Percentiles rank a stretch among this genome's conserved stretches.
phyloP scores from a whole-genome alignment of 2,113 vertebrate species.

The Mohoua ochrocephala region DNA sequence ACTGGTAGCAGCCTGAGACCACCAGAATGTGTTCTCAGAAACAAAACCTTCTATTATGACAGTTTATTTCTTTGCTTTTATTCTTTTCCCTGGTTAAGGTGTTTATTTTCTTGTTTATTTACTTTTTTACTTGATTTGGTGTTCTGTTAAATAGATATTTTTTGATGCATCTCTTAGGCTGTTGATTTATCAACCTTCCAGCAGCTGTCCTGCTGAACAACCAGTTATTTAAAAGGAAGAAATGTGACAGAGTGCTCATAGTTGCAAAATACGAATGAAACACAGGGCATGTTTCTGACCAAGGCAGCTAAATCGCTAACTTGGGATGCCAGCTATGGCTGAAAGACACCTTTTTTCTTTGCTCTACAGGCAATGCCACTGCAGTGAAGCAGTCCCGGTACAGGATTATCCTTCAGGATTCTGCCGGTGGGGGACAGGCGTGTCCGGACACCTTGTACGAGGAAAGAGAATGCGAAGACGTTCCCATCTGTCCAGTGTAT shows the following conservation, averaged over 20 bases:
- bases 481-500: slow-evolving; percentile 80
- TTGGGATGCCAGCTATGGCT: not conserved
- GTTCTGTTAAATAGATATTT: not conserved
- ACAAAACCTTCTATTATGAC: not conserved
- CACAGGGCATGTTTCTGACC: not conserved
- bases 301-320: not conserved
- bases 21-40: not conserved
- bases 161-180: not conserved
- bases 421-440: slow-evolving; percentile 83
- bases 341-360: not conserved
- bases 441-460: slow-evolving; percentile 95
- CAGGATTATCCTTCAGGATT: slow-evolving; percentile 83
- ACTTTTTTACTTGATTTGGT: not conserved
- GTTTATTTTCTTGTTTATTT: not conserved
- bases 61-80: not conserved
- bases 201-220: not conserved
- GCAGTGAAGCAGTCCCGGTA: slow-evolving; percentile 85
- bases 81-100: not conserved
- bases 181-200: not conserved
- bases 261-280: not conserved
- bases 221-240: not conserved
- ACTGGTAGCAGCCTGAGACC: not conserved
- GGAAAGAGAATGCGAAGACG: slow-evolving; percentile 91
- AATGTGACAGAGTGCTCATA: not conserved
- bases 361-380: slow-evolving; percentile 80